These are phyloP conservation scores for Gorsachius magnificus DNA, from an alignment of 2,797 vertebrate species.

Conservation along the genomic window DNA sequence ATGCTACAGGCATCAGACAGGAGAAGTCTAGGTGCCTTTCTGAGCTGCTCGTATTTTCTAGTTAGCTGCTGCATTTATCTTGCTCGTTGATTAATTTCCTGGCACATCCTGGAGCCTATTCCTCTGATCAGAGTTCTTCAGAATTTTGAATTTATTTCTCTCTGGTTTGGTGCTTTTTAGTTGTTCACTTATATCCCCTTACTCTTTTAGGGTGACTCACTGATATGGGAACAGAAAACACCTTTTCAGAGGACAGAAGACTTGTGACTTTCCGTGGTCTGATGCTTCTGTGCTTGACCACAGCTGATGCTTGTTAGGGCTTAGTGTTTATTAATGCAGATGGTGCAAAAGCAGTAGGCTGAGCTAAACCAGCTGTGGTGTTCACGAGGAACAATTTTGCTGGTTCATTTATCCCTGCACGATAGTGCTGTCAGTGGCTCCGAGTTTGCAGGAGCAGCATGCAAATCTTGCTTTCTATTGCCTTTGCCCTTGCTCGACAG, in stretches of 20 bases:
- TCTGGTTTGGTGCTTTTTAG: neutral
- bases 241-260: neutral
- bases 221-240: neutral
- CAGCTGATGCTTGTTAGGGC: neutral
- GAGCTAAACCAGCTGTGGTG: neutral
- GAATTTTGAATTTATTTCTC: neutral
- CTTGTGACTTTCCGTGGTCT: neutral
- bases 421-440: neutral
- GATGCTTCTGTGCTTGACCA: neutral
- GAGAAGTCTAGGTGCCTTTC: neutral
- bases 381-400: neutral
- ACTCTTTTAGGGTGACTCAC: neutral
- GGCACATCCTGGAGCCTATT: neutral
- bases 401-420: neutral
- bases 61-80: neutral
- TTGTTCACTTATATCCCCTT: neutral
- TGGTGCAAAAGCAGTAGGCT: neutral
- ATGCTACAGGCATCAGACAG: neutral
- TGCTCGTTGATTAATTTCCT: slow-evolving; percentile 14
- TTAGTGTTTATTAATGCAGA: neutral
- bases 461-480: fast-evolving
- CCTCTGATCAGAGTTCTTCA: neutral
- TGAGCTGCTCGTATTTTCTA: neutral
- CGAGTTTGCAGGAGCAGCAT: neutral
- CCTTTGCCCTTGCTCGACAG: neutral